These are phyloP conservation scores for Aplodontia rufa DNA, from an alignment of 2,113 vertebrate genomes.

Conservation along the genomic window DNA sequence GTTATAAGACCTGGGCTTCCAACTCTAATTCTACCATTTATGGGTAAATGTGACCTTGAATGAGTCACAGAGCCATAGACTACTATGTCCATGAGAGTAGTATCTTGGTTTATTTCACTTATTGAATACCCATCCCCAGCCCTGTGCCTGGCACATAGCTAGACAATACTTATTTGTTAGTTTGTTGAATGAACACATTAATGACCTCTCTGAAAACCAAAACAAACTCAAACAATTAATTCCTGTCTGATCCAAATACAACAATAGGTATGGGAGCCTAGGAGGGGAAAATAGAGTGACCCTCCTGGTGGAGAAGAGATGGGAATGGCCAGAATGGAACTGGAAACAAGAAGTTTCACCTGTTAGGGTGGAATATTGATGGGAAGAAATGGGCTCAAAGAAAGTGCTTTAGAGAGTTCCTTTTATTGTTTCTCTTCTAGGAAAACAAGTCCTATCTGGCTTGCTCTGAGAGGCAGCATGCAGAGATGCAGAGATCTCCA, in stretches of 20 bases:
- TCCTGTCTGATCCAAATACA: background rate
- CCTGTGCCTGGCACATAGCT: background rate
- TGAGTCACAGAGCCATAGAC: background rate
- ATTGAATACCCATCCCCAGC: background rate
- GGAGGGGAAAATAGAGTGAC: background rate
- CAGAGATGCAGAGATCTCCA: background rate
- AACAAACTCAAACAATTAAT: background rate
- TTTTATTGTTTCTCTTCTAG: slow-evolving; percentile 49
- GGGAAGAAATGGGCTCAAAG: background rate
- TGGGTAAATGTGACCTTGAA: background rate
- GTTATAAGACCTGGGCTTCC: background rate
- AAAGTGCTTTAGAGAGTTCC: background rate
- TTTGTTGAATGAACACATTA: background rate
- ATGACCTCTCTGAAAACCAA: background rate
- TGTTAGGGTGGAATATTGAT: background rate
- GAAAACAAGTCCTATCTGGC: background rate
- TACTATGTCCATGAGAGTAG: background rate
- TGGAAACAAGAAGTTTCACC: background rate
- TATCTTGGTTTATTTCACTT: background rate
- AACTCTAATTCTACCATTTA: background rate
- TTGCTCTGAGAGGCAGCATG: slow-evolving; percentile 2
- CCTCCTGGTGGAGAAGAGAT: background rate
- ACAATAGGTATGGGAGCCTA: background rate
- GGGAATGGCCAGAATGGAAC: background rate
- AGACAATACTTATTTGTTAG: background rate